These are phyloP conservation scores for Triplophysa bombifrons DNA, from an alignment of 2,797 vertebrate genomes.

Conservation along the genomic window DNA sequence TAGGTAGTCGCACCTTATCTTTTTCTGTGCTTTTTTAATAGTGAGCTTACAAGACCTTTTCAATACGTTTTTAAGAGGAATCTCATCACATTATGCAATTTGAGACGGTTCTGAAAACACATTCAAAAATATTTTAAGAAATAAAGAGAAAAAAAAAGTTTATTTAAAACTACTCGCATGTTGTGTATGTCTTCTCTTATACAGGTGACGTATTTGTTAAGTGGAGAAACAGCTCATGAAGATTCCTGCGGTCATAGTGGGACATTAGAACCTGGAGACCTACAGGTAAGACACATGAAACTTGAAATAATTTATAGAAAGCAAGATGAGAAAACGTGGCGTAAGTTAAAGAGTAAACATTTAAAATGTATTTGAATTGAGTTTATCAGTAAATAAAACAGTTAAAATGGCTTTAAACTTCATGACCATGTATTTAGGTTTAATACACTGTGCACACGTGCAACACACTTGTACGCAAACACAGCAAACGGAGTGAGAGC, in stretches of 20 bases:
- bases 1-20: neutral
- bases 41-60: neutral
- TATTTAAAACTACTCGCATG: neutral
- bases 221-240: constrained; percentile 76
- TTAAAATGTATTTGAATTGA: neutral
- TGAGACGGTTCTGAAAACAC: too few species aligned
- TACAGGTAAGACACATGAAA: constrained; percentile 73
- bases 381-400: neutral
- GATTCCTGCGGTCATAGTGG: constrained; percentile 80
- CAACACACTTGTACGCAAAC: constrained; percentile 7
- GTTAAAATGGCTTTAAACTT: neutral
- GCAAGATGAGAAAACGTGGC: neutral
- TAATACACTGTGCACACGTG: constrained; percentile 2
- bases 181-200: neutral
- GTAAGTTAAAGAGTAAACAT: neutral
- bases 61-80: too few species aligned
- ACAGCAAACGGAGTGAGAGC: constrained; percentile 54
- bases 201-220: constrained; percentile 80
- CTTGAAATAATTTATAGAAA: neutral
- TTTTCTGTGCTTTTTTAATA: neutral
- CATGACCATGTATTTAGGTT: neutral
- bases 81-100: too few species aligned
- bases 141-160: too few species aligned
- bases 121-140: neutral
- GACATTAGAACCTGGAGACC: constrained; percentile 75